Evolutionary conservation across 2,113 vertebrate genomes (phyloP).

Genomic region (Gorsachius goisagi): DNA sequence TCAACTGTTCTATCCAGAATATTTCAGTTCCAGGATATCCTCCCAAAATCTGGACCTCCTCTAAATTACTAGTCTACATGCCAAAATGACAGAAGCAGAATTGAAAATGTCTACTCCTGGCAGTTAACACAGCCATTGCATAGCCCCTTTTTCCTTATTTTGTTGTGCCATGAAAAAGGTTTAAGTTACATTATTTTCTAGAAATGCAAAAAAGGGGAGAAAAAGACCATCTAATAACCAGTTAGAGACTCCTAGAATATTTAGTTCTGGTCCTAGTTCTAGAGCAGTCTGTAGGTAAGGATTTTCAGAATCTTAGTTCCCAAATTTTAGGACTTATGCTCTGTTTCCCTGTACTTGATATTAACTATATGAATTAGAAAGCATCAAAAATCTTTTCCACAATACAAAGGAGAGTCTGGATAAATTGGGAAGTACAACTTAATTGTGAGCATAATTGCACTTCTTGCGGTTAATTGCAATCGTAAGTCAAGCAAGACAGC

Average conservation of each 20-base stretch:
- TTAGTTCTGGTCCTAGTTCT: not conserved
- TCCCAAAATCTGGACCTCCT: not conserved
- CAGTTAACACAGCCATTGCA: not conserved
- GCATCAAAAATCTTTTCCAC: not conserved
- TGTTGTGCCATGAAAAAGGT: not conserved
- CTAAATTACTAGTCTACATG: not conserved
- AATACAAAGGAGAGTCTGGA: not conserved
- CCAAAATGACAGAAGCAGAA: not conserved
- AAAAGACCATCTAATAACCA: not conserved
- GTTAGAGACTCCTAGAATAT: not conserved
- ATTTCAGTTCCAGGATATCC: not conserved
- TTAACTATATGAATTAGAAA: not conserved
- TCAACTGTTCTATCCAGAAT: not conserved
- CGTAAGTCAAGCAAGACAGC: conserved; percentile 62
- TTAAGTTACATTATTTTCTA: not conserved
- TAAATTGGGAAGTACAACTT: conserved; percentile 17
- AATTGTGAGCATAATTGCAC: conserved; percentile 36
- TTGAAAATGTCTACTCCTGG: not conserved
- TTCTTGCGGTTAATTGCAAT: conserved; percentile 56
- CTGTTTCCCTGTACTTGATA: not conserved
- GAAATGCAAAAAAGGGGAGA: not conserved
- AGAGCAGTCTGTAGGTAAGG: not conserved
- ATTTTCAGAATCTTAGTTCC: not conserved
- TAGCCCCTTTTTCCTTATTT: not conserved
- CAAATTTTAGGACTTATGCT: not conserved